phyloP scores from a whole-genome alignment of 2,113 vertebrate genomes.

The Delphinus delphis region DNA sequence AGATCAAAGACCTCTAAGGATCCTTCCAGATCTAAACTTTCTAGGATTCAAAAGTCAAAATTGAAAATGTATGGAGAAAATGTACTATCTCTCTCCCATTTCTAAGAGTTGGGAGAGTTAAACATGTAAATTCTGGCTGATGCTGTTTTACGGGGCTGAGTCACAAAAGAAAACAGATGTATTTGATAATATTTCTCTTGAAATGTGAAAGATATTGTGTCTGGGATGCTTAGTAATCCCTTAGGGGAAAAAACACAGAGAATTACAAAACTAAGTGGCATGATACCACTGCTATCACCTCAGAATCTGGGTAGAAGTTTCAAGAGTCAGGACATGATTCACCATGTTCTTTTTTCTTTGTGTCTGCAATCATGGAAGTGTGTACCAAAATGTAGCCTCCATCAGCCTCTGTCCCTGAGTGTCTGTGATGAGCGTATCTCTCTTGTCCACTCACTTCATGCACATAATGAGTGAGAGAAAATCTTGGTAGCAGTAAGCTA shows the following conservation, averaged over 20 bases:
- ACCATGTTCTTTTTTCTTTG: not conserved
- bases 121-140: not conserved
- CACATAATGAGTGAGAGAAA: not conserved
- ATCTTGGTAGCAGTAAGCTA: not conserved
- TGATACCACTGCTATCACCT: not conserved
- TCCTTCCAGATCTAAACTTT: not conserved
- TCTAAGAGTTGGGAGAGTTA: not conserved
- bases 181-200: constrained; percentile 9
- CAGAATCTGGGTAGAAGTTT: not conserved
- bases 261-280: not conserved
- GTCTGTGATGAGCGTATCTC: not conserved
- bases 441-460: not conserved
- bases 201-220: not conserved
- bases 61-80: not conserved
- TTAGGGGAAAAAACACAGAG: not conserved
- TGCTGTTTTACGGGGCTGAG: not conserved
- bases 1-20: not conserved
- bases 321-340: not conserved
- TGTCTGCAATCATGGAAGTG: not conserved
- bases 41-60: not conserved
- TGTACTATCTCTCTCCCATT: not conserved
- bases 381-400: not conserved
- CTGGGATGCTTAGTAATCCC: not conserved
- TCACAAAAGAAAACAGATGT: not conserved
- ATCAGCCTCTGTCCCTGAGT: not conserved